phyloP scores from a whole-genome alignment of 2,888 invertebrate genomes.

The Emesis furor region DNA sequence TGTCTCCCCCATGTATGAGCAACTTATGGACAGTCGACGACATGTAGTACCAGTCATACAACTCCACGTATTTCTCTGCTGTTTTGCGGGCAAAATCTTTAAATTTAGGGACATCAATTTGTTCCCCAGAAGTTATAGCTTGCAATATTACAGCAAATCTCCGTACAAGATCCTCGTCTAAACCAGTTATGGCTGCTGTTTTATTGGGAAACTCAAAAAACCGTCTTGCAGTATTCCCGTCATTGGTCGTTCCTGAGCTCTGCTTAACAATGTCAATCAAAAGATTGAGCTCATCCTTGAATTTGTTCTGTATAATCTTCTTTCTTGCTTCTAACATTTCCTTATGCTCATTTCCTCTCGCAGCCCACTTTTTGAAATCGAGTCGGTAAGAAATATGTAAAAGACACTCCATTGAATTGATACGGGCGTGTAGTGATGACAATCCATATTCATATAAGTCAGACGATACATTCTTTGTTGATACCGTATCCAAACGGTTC shows the following conservation, averaged over 20 bases:
- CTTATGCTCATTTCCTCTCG: slow-evolving; percentile 12
- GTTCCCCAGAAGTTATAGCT: slow-evolving; percentile 23
- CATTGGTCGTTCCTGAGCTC: slow-evolving; percentile 9
- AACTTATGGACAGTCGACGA: slow-evolving; percentile 16
- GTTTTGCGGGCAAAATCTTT: background rate
- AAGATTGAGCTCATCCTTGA: slow-evolving; percentile 5
- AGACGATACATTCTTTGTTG: too few species aligned
- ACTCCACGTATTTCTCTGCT: background rate
- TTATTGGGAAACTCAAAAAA: slow-evolving; percentile 9
- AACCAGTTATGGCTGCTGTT: slow-evolving; percentile 15
- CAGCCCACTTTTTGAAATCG: slow-evolving; percentile 23
- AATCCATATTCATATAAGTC: too few species aligned
- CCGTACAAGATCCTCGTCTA: background rate
- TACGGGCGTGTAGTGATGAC: background rate
- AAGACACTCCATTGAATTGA: background rate
- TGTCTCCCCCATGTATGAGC: background rate
- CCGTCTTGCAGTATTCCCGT: slow-evolving; percentile 20
- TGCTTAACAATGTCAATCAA: slow-evolving; percentile 9
- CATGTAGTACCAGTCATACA: slow-evolving; percentile 19
- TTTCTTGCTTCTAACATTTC: slow-evolving; percentile 15
- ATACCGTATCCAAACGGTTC: too few species aligned
- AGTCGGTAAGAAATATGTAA: background rate
- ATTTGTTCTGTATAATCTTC: slow-evolving; percentile 10
- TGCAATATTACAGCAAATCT: slow-evolving; percentile 17
- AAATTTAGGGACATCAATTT: slow-evolving; percentile 4